Conservation (phyloP, 2,797 vertebrate species). For the Onychomys leucogaster region DNA sequence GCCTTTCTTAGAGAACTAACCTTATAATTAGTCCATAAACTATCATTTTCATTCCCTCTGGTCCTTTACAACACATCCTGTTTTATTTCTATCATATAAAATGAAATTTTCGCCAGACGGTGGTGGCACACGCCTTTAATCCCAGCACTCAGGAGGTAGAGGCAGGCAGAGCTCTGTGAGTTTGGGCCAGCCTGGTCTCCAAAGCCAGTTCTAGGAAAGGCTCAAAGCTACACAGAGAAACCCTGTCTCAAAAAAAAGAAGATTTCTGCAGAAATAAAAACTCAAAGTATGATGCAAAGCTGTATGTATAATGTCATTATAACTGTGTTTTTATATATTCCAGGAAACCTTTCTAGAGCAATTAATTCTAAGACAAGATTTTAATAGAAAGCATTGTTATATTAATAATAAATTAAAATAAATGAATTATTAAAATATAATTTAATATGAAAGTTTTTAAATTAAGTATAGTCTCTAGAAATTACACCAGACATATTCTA, state of each 20-base stretch:
- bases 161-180: no score
- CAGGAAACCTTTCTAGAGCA: neutral
- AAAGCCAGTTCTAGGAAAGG: no score
- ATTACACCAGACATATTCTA: conserved; percentile 4
- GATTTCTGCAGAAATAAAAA: neutral
- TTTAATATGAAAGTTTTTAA: conserved; percentile 39
- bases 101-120: no score
- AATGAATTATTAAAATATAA: conserved; percentile 29
- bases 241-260: no score
- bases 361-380: conserved; percentile 53
- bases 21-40: neutral
- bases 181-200: no score
- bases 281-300: neutral
- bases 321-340: neutral
- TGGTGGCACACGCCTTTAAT: no score
- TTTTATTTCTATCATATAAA: neutral
- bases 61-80: neutral
- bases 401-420: conserved; percentile 12
- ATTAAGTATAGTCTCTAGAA: conserved; percentile 10
- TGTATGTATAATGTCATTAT: neutral
- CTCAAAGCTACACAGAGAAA: no score
- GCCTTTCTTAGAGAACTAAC: neutral
- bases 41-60: neutral
- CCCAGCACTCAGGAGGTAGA: no score
- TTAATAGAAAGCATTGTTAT: conserved; percentile 11